Evolutionary conservation across 2,797 vertebrate species (phyloP), one percentile per base, ranked within the genome.

Genomic region (Leontopithecus rosalia): DNA sequence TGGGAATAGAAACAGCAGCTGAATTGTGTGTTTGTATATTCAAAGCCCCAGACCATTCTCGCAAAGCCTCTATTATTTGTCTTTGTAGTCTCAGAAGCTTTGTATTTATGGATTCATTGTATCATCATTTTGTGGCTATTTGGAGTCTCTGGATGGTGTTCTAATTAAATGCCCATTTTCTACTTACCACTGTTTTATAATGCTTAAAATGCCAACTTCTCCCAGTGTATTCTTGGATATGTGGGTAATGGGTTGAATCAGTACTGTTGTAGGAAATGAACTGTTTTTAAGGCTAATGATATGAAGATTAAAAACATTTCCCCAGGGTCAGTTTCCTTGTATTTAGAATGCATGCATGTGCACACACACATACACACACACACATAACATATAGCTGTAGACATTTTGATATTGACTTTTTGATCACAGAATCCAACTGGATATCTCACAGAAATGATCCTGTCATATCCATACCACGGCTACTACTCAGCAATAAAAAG

Each of bases 161-260:
- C 46, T 81, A 94, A 90, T 87, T 92, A 93, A 91, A 57, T 82
- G 67, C 9, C 39, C 46, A 80, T 86, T 97, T 96, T 20, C 64
- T 79, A 41, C 36, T 91, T 87, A 87, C 50, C 73, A 83, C 26
- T 93, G 43, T 39, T 91, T 94, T 58, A 95, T 11, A 57, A 19
- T 83, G 26, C 72, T 90, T 90, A 67, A 57, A 89, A 76, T 79
- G 79, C 24, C 58, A 79, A 9, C 36, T 48, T 97, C 5, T 11
- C 50, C 26, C 20, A 41, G 17, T 77, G 24, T 80, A 50, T 52
- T 97, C 95, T 82, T 87, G 61, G 28, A 88, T 83, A 89, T 84
- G 39, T 94, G 57, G 12, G 36, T 93, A 87, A 88, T 90, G 39
- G 55, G 4, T 81, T 94, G 24, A 91, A 72, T 91, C 26, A 73